Conservation (phyloP, 2,888 invertebrate species). For the Mesorhabditis sp. region DNA sequence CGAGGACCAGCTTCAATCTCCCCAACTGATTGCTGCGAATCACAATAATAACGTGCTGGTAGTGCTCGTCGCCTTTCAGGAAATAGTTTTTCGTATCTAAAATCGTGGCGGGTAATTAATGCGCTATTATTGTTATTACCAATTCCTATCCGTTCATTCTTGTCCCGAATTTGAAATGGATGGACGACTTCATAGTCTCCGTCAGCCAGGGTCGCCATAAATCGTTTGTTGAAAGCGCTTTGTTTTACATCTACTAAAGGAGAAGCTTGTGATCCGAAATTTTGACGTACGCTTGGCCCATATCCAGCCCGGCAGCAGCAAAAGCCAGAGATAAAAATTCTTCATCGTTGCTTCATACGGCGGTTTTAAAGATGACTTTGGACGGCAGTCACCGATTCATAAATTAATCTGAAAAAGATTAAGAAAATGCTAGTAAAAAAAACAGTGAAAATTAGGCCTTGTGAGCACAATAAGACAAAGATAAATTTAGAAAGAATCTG, state of each 20-base stretch:
- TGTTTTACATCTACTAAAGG: slow-evolving; percentile 41
- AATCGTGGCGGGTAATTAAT: slow-evolving; percentile 10
- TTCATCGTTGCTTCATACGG: too few species aligned
- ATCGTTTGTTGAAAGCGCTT: slow-evolving; percentile 56
- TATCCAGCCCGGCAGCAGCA: too few species aligned
- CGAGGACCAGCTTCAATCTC: slow-evolving; percentile 48
- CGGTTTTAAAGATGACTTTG: too few species aligned
- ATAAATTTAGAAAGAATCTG: too few species aligned
- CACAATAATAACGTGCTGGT: slow-evolving; percentile 50
- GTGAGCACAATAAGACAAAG: too few species aligned
- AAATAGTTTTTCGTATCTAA: slow-evolving; percentile 59
- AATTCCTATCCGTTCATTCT: slow-evolving; percentile 58
- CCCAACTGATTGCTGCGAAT: slow-evolving; percentile 40
- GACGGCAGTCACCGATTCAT: too few species aligned
- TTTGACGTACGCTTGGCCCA: too few species aligned
- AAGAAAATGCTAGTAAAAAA: too few species aligned
- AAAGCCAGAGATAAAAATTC: too few species aligned
- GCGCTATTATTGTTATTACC: slow-evolving; percentile 15
- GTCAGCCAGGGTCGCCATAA: slow-evolving; percentile 57
- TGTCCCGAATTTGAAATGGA: slow-evolving; percentile 60
- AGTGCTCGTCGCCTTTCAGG: slow-evolving; percentile 50
- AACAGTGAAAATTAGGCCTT: too few species aligned
- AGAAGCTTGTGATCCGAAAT: too few species aligned
- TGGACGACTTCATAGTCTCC: slow-evolving; percentile 60
- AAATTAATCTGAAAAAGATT: too few species aligned